Percentiles rank a stretch among this genome's conserved stretches.
phyloP scores from a whole-genome alignment of 2,797 vertebrate species.

The Onychomys arenicola region DNA sequence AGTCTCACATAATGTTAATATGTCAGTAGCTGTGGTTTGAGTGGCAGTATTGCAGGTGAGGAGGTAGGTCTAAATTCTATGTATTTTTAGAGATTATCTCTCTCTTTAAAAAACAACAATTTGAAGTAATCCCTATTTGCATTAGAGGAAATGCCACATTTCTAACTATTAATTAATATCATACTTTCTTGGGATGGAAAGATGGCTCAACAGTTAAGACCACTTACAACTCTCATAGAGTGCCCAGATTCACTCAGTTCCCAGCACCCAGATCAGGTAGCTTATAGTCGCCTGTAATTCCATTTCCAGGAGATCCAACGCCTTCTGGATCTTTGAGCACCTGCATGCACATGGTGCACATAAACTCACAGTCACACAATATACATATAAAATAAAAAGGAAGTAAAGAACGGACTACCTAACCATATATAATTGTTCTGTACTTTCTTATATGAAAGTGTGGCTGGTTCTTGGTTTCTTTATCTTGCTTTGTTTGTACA shows the following conservation, averaged over 20 bases:
- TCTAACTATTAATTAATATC: neutral
- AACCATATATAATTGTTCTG: neutral
- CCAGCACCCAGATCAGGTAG: neutral
- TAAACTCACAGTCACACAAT: neutral
- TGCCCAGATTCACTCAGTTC: neutral
- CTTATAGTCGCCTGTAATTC: neutral
- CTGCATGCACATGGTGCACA: neutral
- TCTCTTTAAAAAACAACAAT: neutral
- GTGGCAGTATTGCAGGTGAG: neutral
- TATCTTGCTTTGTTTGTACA: neutral
- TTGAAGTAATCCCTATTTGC: neutral
- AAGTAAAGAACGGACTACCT: neutral
- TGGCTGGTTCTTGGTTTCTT: neutral
- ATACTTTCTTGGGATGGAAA: neutral
- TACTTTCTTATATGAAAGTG: neutral
- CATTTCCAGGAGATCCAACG: neutral
- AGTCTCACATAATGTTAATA: neutral
- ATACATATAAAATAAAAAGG: neutral
- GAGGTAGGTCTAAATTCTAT: neutral
- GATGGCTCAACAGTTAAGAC: neutral
- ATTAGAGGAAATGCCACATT: constrained; percentile 15
- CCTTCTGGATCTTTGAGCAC: neutral
- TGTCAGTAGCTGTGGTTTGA: neutral
- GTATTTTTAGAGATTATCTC: neutral
- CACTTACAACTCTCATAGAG: neutral